Evolutionary conservation across 2,888 invertebrate species (phyloP).

Genomic region (Drosophila anomelani): DNA sequence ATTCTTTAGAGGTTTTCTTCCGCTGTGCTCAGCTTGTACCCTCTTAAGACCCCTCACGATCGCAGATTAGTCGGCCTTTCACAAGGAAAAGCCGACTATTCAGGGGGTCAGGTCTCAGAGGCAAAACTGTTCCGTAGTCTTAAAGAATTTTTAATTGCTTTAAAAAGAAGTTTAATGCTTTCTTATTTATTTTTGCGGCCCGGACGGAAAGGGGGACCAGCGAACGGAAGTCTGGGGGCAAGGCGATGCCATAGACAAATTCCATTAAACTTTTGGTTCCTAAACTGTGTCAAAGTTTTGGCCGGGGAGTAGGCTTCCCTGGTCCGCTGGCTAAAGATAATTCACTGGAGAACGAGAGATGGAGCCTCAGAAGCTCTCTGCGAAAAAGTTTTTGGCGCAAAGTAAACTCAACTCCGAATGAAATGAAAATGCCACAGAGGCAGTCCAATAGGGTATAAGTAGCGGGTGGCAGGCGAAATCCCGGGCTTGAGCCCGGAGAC

Average conservation of each 20-base stretch:
- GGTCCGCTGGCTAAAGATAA: slow-evolving; percentile 77
- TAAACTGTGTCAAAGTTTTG: slow-evolving; percentile 78
- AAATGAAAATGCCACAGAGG: slow-evolving; percentile 82
- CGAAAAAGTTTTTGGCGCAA: slow-evolving; percentile 71
- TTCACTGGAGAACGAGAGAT: slow-evolving; percentile 67
- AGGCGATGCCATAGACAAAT: slow-evolving; percentile 76
- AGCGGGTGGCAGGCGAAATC: slow-evolving; percentile 5
- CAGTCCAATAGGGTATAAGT: slow-evolving; percentile 51
- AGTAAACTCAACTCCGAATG: slow-evolving; percentile 78
- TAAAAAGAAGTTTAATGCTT: slow-evolving; percentile 81
- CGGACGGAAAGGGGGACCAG: slow-evolving; percentile 6
- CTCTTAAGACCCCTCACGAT: slow-evolving; percentile 10
- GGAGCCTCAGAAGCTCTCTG: slow-evolving; percentile 53
- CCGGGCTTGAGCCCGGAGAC: slow-evolving; percentile 2
- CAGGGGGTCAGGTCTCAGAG: slow-evolving; percentile 31
- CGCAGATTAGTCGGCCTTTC: slow-evolving; percentile 41
- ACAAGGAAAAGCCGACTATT: slow-evolving; percentile 39
- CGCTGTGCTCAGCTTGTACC: not conserved
- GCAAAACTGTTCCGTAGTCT: slow-evolving; percentile 50
- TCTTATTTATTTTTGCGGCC: slow-evolving; percentile 77
- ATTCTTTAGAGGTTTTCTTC: slow-evolving; percentile 55
- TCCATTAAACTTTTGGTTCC: slow-evolving; percentile 80
- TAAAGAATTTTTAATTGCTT: slow-evolving; percentile 80
- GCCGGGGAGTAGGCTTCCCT: slow-evolving; percentile 58
- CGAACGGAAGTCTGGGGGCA: slow-evolving; percentile 35